Base-by-base conservation (phyloP, 2,888 invertebrate species). In the Machimus rusticus region DNA sequence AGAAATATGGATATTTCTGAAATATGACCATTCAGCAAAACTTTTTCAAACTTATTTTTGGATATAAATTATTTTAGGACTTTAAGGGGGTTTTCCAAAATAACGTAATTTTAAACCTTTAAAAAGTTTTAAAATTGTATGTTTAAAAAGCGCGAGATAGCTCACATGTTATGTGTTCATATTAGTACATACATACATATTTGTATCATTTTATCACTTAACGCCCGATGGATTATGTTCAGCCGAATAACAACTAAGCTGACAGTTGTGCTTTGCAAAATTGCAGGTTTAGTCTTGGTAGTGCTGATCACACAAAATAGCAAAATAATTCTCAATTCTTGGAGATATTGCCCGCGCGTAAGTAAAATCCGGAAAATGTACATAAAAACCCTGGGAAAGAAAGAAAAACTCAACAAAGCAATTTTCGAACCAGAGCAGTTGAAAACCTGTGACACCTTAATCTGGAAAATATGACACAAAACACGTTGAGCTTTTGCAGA, bases 401-500 rank as follows among this genome's bases (percentile, higher is more conserved):
- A 86, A 43, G 76, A 74, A 86, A 86, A 76, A 34, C 31, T 76
- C 46, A 86, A 76, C 74, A 86, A 74, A 86, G 86, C 76, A 86
- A 86, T 74, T 86, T 86, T 86, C 86, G 74, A 86, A 43, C 76
- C 28, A 37, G 46, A 39, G 39, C 84, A 66, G 66, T 74, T 84
- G 84, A 84, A 74, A 84, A 28, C 74, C 66, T 84, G 84, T 89
- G 89, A 89, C 89, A 89, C 88, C 89, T 89, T 89, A 89, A 89
- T 89, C 89, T 88, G 74, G 76, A 82, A 88, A 89, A 88, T 88
- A 88, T 89, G 89, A 89, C 89, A 89, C 87, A 89, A 88, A 88
- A 89, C 88, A 88, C 88, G 88, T 89, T 88, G 88, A 89, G 88
- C 89, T 84, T 84, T 84, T 14, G 57, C 19, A 16, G 86, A 86